Percentiles rank a stretch among this genome's conserved stretches.
Conservation (phyloP, 2,797 vertebrate species). For the Sarcoramphus papa region DNA sequence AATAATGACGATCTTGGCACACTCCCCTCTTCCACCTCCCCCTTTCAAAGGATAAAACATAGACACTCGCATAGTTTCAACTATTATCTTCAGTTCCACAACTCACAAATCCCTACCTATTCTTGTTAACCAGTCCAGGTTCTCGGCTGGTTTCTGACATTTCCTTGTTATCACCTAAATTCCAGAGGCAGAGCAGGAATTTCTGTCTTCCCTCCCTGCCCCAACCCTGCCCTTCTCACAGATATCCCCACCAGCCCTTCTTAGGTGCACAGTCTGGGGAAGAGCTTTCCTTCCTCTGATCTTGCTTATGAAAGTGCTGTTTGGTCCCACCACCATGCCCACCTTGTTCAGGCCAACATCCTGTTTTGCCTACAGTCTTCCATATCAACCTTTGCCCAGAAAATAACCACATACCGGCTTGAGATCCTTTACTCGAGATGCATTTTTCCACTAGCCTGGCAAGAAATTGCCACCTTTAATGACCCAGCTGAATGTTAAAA, state of each 20-base stretch:
- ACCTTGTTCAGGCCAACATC: neutral
- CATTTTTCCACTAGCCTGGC: neutral
- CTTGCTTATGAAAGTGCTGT: neutral
- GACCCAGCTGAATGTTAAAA: neutral
- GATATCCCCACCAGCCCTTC: neutral
- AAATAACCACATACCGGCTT: neutral
- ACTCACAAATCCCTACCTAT: neutral
- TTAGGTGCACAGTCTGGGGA: neutral
- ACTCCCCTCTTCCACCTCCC: neutral
- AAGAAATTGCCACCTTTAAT: neutral
- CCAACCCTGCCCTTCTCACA: neutral
- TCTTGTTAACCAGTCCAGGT: neutral
- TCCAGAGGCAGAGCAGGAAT: neutral
- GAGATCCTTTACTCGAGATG: neutral
- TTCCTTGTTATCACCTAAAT: neutral
- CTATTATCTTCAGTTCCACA: neutral
- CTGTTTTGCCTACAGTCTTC: neutral
- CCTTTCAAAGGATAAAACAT: neutral
- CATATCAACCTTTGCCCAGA: neutral
- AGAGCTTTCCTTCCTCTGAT: neutral
- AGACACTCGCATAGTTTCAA: neutral
- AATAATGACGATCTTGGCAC: conserved; percentile 30
- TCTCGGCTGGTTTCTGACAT: neutral
- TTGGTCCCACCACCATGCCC: neutral
- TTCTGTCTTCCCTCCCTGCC: neutral